Percentiles rank a stretch among this genome's conserved stretches.
These are phyloP conservation scores for Climacteris rufus DNA, from an alignment of 2,113 vertebrate species.

Conservation along the genomic window DNA sequence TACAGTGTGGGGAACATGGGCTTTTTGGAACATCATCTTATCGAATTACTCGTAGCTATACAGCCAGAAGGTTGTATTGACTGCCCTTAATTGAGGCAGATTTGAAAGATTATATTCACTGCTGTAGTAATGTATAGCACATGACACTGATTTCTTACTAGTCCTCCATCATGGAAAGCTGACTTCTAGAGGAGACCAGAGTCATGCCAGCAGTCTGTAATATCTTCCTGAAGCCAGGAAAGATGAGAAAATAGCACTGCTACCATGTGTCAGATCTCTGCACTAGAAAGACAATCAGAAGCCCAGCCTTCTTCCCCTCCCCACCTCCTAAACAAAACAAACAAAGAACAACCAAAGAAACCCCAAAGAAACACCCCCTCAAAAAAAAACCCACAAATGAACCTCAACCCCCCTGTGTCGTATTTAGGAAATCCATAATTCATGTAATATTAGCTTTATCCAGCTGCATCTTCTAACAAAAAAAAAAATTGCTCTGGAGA, in stretches of 20 bases:
- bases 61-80: not conserved
- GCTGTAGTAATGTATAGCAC: not conserved
- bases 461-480: not conserved
- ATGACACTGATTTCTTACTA: not conserved
- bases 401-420: not conserved
- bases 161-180: not conserved
- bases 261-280: not conserved
- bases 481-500: not conserved
- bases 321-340: not conserved
- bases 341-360: not conserved
- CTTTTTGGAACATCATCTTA: not conserved
- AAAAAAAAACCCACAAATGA: not conserved
- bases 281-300: not conserved
- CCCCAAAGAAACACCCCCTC: not conserved
- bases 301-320: not conserved
- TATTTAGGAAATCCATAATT: not conserved
- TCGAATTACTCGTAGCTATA: not conserved
- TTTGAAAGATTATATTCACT: not conserved
- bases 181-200: not conserved
- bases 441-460: not conserved
- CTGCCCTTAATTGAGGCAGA: not conserved
- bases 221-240: not conserved
- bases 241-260: not conserved
- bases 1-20: not conserved
- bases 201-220: not conserved